Evolutionary conservation across 2,888 invertebrate genomes (phyloP).

Genomic region (Taphrorychus bicolor): DNA sequence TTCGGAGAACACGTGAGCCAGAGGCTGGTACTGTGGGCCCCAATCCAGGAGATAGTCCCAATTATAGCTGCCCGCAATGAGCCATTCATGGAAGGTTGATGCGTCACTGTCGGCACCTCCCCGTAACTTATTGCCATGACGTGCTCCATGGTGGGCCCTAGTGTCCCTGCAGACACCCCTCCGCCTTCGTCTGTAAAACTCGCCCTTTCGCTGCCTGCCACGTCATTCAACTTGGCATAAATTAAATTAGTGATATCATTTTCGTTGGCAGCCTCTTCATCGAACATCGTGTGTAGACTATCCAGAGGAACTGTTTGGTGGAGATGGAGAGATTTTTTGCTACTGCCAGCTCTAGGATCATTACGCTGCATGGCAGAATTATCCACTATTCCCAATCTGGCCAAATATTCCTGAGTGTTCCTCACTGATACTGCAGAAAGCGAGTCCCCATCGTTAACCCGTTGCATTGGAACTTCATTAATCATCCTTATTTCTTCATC

Average conservation of each 20-base stretch:
- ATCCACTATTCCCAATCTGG: conserved; percentile 92
- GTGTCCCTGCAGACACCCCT: conserved; percentile 59
- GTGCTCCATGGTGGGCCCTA: too few relatives aligned
- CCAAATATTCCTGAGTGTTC: conserved; percentile 95
- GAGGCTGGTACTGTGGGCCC: conserved; percentile 96
- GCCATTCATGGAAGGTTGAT: conserved; percentile 88
- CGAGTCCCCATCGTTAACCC: conserved; percentile 70
- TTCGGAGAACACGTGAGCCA: conserved; percentile 97
- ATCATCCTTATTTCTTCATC: conserved; percentile 98
- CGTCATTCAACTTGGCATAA: conserved; percentile 92
- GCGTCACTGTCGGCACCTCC: conserved; percentile 65
- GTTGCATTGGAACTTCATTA: conserved; percentile 86
- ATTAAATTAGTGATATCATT: conserved; percentile 93
- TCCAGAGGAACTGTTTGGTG: conserved; percentile 75
- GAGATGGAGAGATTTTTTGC: conserved; percentile 69
- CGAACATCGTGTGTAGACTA: conserved; percentile 84
- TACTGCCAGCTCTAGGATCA: conserved; percentile 67
- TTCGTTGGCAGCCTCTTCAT: conserved; percentile 86
- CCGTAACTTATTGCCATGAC: conserved; percentile 76
- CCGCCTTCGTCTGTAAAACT: conserved; percentile 73
- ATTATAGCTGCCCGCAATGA: conserved; percentile 95
- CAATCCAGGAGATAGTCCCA: conserved; percentile 98
- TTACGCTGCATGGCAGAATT: conserved; percentile 69
- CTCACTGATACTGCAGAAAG: conserved; percentile 90
- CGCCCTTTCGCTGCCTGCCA: conserved; percentile 72